These are phyloP conservation scores for Darwinula stevensoni DNA, from an alignment of 2,888 invertebrate genomes.

Conservation along the genomic window DNA sequence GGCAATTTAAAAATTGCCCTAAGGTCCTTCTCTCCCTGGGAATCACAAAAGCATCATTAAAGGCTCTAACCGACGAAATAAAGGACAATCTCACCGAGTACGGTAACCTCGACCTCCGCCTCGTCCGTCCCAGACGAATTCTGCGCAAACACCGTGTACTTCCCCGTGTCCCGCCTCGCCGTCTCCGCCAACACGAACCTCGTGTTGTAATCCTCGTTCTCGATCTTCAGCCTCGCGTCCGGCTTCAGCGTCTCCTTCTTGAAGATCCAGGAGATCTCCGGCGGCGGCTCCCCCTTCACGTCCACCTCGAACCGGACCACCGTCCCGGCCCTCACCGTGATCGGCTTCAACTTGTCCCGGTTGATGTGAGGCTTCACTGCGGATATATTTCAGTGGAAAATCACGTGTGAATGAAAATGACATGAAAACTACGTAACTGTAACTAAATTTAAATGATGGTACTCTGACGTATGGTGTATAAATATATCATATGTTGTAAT, in stretches of 20 bases:
- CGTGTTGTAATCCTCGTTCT: slow-evolving; percentile 72
- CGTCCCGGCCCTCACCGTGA: slow-evolving; percentile 75
- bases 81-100: slow-evolving; percentile 32
- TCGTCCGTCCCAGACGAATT: slow-evolving; percentile 81
- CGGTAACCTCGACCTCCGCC: slow-evolving; percentile 67
- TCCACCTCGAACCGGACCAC: slow-evolving; percentile 83
- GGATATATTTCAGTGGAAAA: slow-evolving; percentile 9
- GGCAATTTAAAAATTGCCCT: not conserved
- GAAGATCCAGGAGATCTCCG: slow-evolving; percentile 53
- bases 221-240: slow-evolving; percentile 24
- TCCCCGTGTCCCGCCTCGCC: slow-evolving; percentile 53
- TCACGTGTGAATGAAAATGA: slow-evolving; percentile 1
- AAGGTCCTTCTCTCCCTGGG: slow-evolving; percentile 10
- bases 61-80: too few species aligned
- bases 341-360: slow-evolving; percentile 52
- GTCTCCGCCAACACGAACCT: slow-evolving; percentile 50
- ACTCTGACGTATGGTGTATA: too few species aligned
- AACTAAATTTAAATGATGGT: too few species aligned
- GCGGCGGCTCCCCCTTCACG: slow-evolving; percentile 75
- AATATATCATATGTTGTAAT: too few species aligned
- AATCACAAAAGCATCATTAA: too few species aligned
- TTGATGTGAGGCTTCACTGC: slow-evolving; percentile 68
- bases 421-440: too few species aligned
- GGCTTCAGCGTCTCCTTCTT: not conserved
- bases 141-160: slow-evolving; percentile 65